Evolutionary conservation across 2,888 invertebrate genomes (phyloP).

Genomic region (Hofmannophila pseudospretella): DNA sequence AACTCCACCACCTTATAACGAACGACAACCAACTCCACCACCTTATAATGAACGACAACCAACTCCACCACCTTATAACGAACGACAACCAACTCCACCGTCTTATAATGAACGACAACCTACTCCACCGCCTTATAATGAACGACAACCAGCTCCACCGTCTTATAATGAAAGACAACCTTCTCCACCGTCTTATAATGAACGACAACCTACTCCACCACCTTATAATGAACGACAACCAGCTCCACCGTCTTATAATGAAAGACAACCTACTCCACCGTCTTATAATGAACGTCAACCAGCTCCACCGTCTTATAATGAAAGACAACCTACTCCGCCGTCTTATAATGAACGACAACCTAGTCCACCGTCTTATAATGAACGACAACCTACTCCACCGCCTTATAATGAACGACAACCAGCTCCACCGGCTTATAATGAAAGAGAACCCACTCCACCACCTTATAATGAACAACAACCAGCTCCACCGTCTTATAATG

Average conservation of each 20-base stretch:
- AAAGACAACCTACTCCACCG: neutral
- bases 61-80: neutral
- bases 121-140: neutral
- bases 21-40: neutral
- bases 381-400: neutral
- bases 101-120: neutral
- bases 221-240: neutral
- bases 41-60: neutral
- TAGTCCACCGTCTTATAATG: neutral
- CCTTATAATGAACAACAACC: conserved; percentile 11
- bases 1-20: neutral
- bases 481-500: conserved; percentile 12
- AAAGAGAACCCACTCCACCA: conserved; percentile 11
- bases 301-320: neutral
- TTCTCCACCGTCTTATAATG: neutral
- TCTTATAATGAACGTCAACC: neutral
- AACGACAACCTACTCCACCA: neutral
- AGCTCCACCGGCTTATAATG: neutral
- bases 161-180: neutral
- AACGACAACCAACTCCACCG: neutral
- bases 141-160: neutral
- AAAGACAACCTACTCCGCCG: neutral
- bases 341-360: neutral
- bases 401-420: neutral
- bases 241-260: neutral